Evolutionary conservation across 2,888 invertebrate species (phyloP).

Genomic region (Apodemia mormo): DNA sequence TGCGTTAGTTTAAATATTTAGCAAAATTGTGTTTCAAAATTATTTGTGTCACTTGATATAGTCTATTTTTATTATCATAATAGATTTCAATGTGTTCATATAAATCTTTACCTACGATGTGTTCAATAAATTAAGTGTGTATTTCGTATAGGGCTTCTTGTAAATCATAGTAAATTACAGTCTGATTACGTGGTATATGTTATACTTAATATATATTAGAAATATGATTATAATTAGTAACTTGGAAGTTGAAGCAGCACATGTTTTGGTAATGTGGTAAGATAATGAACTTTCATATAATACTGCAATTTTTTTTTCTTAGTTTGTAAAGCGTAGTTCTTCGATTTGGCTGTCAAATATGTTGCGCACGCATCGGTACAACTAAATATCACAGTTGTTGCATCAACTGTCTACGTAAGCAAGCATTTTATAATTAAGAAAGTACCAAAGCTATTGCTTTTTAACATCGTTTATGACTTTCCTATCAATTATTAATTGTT

Average conservation of each 20-base stretch:
- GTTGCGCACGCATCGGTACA: not conserved
- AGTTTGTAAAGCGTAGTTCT: conserved; percentile 2
- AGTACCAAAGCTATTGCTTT: not conserved
- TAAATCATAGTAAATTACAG: conserved; percentile 12
- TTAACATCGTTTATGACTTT: conserved; percentile 12
- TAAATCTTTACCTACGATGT: conserved; percentile 45
- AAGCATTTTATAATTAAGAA: conserved; percentile 2
- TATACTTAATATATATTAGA: conserved; percentile 30
- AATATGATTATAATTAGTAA: conserved; percentile 31
- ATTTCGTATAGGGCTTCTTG: not conserved
- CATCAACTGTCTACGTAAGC: not conserved
- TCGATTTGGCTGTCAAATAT: not conserved
- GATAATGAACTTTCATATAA: not conserved
- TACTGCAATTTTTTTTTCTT: not conserved
- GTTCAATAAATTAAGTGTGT: conserved; percentile 54
- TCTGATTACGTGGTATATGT: conserved; percentile 13
- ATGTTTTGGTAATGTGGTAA: conserved; percentile 1
- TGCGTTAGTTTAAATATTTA: conserved; percentile 71
- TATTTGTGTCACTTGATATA: conserved; percentile 46
- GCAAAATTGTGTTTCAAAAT: conserved; percentile 59
- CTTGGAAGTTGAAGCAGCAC: conserved; percentile 19
- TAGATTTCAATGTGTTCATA: conserved; percentile 59
- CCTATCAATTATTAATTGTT: conserved; percentile 9
- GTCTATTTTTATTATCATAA: conserved; percentile 47
- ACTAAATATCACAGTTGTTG: not conserved